Evolutionary conservation across 1,140 invertebrate genomes (phyloP).

Genomic region (Muscidifurax raptorellus): DNA sequence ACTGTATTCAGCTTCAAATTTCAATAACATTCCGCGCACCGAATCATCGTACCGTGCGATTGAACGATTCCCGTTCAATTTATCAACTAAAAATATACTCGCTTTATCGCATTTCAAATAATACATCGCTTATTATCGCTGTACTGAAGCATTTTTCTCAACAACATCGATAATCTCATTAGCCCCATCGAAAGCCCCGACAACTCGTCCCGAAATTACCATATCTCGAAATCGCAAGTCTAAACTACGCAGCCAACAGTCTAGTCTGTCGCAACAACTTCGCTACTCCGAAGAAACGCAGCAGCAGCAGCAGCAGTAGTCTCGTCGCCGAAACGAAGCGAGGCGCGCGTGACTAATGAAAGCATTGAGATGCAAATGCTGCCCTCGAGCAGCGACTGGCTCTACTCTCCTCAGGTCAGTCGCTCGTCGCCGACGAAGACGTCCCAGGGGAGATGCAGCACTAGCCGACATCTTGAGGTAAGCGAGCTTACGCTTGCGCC

Average conservation of each 20-base stretch:
- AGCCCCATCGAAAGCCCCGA: neutral
- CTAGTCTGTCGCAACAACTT: constrained; percentile 1
- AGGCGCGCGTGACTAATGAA: constrained; percentile 43
- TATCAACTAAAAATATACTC: too few relatives aligned
- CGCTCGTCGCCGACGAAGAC: too few relatives aligned
- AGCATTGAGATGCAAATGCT: constrained; percentile 51
- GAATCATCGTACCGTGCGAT: too few relatives aligned
- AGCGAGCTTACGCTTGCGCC: constrained; percentile 15
- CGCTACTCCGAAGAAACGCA: neutral
- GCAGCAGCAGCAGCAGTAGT: neutral
- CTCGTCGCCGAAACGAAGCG: constrained; percentile 5
- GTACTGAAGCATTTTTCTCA: neutral
- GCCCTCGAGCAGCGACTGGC: constrained; percentile 17
- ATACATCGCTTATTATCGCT: neutral
- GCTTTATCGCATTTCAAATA: neutral
- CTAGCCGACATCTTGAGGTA: constrained; percentile 26
- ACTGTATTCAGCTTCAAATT: too few relatives aligned
- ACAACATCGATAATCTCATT: neutral
- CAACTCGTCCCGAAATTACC: neutral
- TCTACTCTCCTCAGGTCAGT: constrained; percentile 17
- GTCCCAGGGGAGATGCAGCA: neutral
- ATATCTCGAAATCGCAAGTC: neutral
- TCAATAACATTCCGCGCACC: too few relatives aligned
- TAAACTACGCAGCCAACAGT: neutral
- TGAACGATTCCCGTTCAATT: too few relatives aligned